Evolutionary conservation across 1,140 invertebrate genomes (phyloP), one percentile per base, ranked within the genome.

Genomic region (Drosophila repletoides): DNA sequence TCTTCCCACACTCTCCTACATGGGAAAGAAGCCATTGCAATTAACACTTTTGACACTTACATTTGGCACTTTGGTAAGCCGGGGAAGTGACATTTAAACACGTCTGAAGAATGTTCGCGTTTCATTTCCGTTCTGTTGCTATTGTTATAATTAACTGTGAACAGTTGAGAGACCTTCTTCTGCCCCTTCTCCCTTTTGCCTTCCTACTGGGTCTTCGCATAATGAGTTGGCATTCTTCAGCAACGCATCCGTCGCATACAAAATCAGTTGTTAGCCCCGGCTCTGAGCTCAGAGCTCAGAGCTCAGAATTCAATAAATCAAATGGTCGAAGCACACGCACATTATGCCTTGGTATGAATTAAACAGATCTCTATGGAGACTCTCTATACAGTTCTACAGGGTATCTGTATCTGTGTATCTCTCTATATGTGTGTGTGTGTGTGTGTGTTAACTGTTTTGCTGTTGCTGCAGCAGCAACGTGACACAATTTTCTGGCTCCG

Each of bases 141-240:
- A 75, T 79, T 79, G 76, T 80, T 80, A 69, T 81, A 81, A 81
- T 81, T 81, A 81, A 69, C 76, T 81, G 76, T 76, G 72, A 80
- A 80, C 56, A 60, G 63, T 19, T 36, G 19, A 36, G 24, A 12
- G 46, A 34, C 3, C 19, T 40, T 4, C 22, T 48, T 17, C 1
- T n/a, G n/a, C 1, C 14, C 33, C n/a, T 17, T 10, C 36, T 24
- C 2, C 15, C 38, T 34, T n/a, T n/a, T n/a, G n/a, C n/a, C 53
- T 22, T 24, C 7, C 10, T 21, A 19, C 21, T n/a, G n/a, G 40
- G 19, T 21, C 46, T 33, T 24, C 10, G 66, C 67, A 75, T 84
- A 84, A 84, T 84, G 79, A 84, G 79, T 79, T 80, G 72, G 72
- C 81, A 86, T 86, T 86, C 80, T 72, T 86, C 66, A 52, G 33